A percentile compares a stretch with the other conserved stretches of the same genome.
These are phyloP conservation scores for Melanotaenia maccullochi DNA, from an alignment of 2,797 vertebrate species.

Conservation along the genomic window DNA sequence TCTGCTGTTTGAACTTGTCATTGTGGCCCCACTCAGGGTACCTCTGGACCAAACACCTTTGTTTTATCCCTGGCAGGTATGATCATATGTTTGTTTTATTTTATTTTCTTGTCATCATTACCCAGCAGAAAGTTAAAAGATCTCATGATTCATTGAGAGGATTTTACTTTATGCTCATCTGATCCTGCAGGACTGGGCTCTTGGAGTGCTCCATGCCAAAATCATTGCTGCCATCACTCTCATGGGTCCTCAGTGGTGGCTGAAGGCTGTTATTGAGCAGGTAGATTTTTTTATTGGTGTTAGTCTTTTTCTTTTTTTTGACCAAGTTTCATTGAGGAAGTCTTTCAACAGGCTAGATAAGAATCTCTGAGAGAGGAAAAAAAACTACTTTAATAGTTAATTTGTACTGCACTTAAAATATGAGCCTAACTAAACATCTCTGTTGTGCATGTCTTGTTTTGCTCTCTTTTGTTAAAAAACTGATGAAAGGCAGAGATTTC, in stretches of 20 bases:
- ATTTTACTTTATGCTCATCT: slow-evolving; percentile 5
- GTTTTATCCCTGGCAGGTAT: slow-evolving; percentile 99
- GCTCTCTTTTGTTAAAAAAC: background rate
- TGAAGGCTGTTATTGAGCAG: slow-evolving; percentile 99
- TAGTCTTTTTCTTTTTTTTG: background rate
- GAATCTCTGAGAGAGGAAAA: background rate
- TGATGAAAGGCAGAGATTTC: background rate
- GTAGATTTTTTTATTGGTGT: slow-evolving; percentile 63
- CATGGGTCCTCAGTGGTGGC: slow-evolving; percentile 99
- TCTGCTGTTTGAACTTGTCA: slow-evolving; percentile 95
- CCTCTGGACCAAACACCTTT: slow-evolving; percentile 98
- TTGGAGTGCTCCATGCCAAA: slow-evolving; percentile 98
- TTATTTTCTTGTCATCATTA: background rate
- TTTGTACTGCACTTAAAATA: background rate
- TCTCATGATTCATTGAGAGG: background rate
- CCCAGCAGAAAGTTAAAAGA: background rate
- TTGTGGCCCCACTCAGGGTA: slow-evolving; percentile 95
- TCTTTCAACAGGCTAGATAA: background rate
- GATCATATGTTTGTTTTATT: slow-evolving; percentile 16
- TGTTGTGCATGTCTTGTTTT: background rate
- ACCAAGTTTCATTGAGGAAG: background rate
- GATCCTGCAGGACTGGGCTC: slow-evolving; percentile 92
- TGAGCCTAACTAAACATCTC: background rate
- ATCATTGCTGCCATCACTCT: slow-evolving; percentile 98
- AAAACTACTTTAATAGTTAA: background rate